phyloP scores from a whole-genome alignment of 23 tunicate genomes.

The Corella eumyota region DNA sequence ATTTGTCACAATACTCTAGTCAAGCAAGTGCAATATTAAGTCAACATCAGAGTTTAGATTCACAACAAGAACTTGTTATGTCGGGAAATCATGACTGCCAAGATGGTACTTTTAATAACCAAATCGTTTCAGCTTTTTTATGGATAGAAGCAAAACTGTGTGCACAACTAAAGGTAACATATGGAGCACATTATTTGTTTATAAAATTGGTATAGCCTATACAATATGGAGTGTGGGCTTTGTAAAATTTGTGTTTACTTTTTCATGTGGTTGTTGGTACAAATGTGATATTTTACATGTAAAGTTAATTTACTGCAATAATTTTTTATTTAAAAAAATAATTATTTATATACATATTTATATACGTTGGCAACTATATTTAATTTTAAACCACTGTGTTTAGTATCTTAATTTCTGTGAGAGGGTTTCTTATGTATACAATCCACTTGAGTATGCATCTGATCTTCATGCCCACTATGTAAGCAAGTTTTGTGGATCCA shows the following conservation, averaged over 20 bases:
- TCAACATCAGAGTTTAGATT: conserved; percentile 34
- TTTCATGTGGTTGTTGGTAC: no score
- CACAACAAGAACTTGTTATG: conserved; percentile 24
- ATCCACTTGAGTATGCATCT: conserved; percentile 50
- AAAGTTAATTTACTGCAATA: background rate
- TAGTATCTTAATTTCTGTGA: conserved; percentile 26
- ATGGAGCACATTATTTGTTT: no score
- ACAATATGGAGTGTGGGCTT: background rate
- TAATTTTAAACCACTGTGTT: background rate
- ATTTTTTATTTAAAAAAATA: background rate
- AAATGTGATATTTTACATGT: no score
- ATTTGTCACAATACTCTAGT: conserved; percentile 7
- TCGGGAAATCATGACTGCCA: conserved; percentile 10
- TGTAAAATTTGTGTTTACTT: no score
- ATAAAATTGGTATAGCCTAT: background rate
- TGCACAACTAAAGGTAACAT: conserved; percentile 32
- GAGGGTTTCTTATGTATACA: conserved; percentile 34
- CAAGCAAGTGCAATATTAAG: conserved; percentile 9
- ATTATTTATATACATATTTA: background rate
- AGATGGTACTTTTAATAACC: conserved; percentile 25
- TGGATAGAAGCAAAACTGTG: conserved; percentile 57
- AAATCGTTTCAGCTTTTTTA: conserved; percentile 33
- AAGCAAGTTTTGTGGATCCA: conserved; percentile 42
- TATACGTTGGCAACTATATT: background rate
- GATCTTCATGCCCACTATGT: conserved; percentile 53